phyloP scores from a whole-genome alignment of 2,888 invertebrate genomes.

The Andrena marginata region DNA sequence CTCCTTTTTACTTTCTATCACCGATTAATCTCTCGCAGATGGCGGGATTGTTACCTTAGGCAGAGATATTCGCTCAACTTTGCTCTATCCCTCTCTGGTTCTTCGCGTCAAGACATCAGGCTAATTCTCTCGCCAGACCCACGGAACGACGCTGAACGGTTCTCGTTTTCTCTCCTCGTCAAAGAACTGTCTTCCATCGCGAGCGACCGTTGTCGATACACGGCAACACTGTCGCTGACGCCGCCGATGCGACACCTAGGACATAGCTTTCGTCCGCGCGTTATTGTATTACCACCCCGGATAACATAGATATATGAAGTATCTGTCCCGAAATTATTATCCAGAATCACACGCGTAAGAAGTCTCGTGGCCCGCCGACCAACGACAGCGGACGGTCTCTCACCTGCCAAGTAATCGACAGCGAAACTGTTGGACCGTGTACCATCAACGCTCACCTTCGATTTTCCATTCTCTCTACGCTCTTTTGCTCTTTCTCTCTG shows the following conservation, averaged over 20 bases:
- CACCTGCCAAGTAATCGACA: neutral
- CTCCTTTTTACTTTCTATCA: conserved; percentile 23
- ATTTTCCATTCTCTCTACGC: conserved; percentile 26
- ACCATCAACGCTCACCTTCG: neutral
- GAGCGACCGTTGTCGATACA: neutral
- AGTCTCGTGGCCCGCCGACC: neutral
- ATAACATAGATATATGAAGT: conserved; percentile 7
- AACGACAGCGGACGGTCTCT: neutral
- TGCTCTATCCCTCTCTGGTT: neutral
- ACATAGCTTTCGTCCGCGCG: too few relatives aligned
- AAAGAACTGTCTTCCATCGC: neutral
- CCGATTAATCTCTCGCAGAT: conserved; percentile 32
- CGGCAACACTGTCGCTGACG: neutral
- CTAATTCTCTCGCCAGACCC: neutral
- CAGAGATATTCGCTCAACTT: conserved; percentile 31
- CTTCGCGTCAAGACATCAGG: conserved; percentile 29
- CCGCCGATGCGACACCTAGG: neutral
- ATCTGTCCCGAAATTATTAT: neutral
- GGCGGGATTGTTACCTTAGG: conserved; percentile 59
- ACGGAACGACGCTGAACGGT: neutral
- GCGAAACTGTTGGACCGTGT: neutral
- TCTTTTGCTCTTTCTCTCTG: conserved; percentile 9
- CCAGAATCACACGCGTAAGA: too few relatives aligned
- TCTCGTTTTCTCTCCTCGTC: neutral
- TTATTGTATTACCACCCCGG: neutral